Percentiles rank a stretch among this genome's conserved stretches.
Conservation (phyloP, 2,113 vertebrate genomes). For the Rhinolophus sinicus region DNA sequence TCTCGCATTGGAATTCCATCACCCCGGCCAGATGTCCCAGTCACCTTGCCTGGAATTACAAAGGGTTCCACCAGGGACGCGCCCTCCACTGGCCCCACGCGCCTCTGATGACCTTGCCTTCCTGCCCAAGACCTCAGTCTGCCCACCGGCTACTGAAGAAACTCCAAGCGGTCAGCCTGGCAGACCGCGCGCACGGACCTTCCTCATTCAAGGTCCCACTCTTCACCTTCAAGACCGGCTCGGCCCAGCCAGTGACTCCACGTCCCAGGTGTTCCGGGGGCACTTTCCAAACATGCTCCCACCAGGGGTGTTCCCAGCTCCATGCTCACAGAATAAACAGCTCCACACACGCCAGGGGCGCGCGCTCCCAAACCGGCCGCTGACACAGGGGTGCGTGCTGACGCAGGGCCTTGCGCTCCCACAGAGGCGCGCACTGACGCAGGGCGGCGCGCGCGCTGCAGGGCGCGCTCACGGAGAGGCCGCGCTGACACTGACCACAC, state of each 20-base stretch:
- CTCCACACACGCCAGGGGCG: neutral
- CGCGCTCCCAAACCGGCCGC: neutral
- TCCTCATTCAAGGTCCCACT: neutral
- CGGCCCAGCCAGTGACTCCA: neutral
- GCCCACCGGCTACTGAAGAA: neutral
- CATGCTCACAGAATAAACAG: too few species aligned
- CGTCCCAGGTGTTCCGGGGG: too few species aligned
- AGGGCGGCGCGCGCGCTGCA: too few species aligned
- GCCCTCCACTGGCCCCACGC: fast-evolving
- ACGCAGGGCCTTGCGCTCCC: too few species aligned
- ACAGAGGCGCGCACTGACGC: too few species aligned
- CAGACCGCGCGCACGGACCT: neutral
- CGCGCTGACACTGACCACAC: too few species aligned
- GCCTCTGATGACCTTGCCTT: neutral
- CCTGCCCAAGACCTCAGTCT: neutral
- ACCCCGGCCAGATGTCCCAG: too few species aligned
- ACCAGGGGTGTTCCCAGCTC: neutral
- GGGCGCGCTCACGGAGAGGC: too few species aligned
- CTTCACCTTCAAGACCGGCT: neutral
- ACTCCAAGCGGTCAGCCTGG: neutral
- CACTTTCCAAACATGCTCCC: too few species aligned
- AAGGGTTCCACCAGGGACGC: fast-evolving
- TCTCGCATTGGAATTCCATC: too few species aligned
- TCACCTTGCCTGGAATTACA: too few species aligned
- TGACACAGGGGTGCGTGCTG: too few species aligned